Base-by-base conservation (phyloP, 2,797 vertebrate species). In the Antrozous pallidus region DNA sequence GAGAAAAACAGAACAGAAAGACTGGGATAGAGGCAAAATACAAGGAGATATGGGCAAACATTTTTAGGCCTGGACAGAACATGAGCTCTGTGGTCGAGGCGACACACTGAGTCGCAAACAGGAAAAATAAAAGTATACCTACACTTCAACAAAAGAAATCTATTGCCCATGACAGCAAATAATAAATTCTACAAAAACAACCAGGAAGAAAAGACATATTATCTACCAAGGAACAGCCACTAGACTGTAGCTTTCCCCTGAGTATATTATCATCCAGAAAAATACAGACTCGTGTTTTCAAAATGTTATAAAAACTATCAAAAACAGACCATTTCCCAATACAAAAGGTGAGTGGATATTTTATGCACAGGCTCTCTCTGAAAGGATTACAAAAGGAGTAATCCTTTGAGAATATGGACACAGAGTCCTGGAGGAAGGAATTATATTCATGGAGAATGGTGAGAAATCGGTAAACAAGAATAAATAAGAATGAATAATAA, bases 41-140 rank as follows among this genome's bases (percentile, higher is more conserved):
- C 10, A 58, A 36, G 51, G 38, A 47, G 28, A 16, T 6, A 28
- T 0, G 1, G 24, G 9, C 17, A 49, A 14, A 2, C 13, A 9
- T 1, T 1, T 4, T n/a, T 20, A 12, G 54, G 9, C 5, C n/a
- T 28, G 31, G 31, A 67, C 0, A 17, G 7, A 4, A 11, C 2
- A 1, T 2, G 73, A 38, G 26, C 10, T 38, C 67, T 36, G 28
- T 31, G 42, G 54, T 2, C 0, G 36, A 51, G 45, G 61, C 4
- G 5, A 38, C 22, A 12, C 4, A 3, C 54, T 1, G 51, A 65
- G 28, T 18, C 24, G 3, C 42, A 45, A 18, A 20, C 6, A 18
- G 63, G 65, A 38, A 31, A 45, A 56, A 63, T 0, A 6, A 6
- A 63, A 26, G 51, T 6, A 31, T 38, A 11, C 10, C 28, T 22